Percentiles rank a stretch among this genome's conserved stretches.
Evolutionary conservation across 2,113 vertebrate species (phyloP).

Genomic region (Lichenostomus cassidix): DNA sequence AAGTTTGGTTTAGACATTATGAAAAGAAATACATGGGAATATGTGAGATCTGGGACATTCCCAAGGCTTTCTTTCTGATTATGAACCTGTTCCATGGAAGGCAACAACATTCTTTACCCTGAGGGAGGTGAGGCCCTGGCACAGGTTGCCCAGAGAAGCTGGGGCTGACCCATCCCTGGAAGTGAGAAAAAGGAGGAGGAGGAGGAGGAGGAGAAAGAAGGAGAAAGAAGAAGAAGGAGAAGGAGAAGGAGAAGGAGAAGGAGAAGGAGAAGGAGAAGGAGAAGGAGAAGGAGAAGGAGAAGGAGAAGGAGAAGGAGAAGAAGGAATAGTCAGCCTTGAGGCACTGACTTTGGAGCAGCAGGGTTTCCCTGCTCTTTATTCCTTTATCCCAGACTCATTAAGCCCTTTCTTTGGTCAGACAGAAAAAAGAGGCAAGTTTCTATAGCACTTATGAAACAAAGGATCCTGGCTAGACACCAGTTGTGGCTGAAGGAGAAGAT

Average conservation of each 20-base stretch:
- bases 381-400: neutral
- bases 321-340: neutral
- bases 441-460: neutral
- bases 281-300: too few species aligned
- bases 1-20: fast-evolving
- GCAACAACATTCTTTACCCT: too few species aligned
- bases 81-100: neutral
- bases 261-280: too few species aligned
- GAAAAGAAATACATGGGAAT: neutral
- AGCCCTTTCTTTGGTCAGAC: neutral
- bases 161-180: neutral
- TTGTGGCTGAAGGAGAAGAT: neutral
- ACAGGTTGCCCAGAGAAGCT: neutral
- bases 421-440: neutral
- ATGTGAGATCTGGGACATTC: neutral
- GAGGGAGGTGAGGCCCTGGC: neutral
- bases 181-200: fast-evolving
- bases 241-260: neutral
- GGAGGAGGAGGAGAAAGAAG: neutral
- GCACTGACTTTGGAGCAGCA: neutral
- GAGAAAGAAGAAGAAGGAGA: neutral
- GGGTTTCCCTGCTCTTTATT: neutral
- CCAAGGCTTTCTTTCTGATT: neutral
- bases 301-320: neutral
- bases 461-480: neutral